Base-by-base conservation (phyloP, 2,888 invertebrate species). In the Plebejus anna region DNA sequence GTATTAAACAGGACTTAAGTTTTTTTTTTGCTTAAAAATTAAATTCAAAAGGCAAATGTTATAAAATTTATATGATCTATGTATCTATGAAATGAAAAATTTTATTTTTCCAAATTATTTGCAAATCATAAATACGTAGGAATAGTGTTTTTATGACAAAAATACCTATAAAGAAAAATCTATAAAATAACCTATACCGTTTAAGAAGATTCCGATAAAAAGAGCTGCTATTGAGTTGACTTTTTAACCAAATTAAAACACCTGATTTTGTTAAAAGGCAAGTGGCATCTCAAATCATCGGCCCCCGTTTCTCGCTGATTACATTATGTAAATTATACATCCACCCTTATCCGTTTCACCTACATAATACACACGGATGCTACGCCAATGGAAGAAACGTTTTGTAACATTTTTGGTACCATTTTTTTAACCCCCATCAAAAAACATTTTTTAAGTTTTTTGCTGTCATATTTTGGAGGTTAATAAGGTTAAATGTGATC, bases 291-390 rank as follows among this genome's bases (percentile, higher is more conserved):
- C 87, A 86, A 89, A 87, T 90, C 90, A 90, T 91, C 86, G 89
- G 88, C 84, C 87, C 85, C 81, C 88, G 84, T 84, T 85, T 55
- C 73, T 73, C 51, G 84, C 85, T 91, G 90, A 91, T 90, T 90
- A 90, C 90, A 90, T 90, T 91, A 91, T 91, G 91, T 85, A 90
- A 90, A 91, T 90, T 84, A 82, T 80, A 79, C 81, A 82, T 82
- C 83, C 85, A 86, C 84, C 83, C 82, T 84, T 59, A 82, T 82
- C 82, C 84, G 84, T 87, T 88, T 87, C 88, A 89, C 88, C 87
- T 85, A 88, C 87, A 88, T 86, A 82, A 82, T 79, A 22, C 66
- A 81, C 86, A 78, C 51, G 78, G 87, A 87, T 82, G 76, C 84
- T 82, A 66, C 75, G 13, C 11, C 5, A 73, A 77, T 79, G 76